phyloP scores from a whole-genome alignment of 2,888 invertebrate species.

The Apotomis capreana region DNA sequence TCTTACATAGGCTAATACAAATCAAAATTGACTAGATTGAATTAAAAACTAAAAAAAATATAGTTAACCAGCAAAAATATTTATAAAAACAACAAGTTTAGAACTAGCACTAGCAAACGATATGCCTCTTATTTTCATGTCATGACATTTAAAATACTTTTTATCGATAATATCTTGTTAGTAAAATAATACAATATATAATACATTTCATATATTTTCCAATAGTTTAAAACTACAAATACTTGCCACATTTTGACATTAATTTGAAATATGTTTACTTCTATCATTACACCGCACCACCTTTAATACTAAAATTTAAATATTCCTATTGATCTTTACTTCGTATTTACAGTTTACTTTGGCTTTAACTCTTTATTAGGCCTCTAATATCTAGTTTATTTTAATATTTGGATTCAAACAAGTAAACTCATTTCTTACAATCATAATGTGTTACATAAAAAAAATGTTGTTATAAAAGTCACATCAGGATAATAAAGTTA shows the following conservation, averaged over 20 bases:
- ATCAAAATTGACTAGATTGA: constrained; percentile 21
- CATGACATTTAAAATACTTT: not conserved
- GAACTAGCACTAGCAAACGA: not conserved
- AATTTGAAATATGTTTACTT: not conserved
- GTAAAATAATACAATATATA: not conserved
- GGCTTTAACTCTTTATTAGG: constrained; percentile 47
- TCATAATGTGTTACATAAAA: no score
- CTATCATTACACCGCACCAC: constrained; percentile 5
- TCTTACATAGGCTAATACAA: constrained; percentile 11
- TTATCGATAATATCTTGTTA: not conserved
- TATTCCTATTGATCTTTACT: constrained; percentile 7
- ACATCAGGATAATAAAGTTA: no score
- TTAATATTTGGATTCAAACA: not conserved
- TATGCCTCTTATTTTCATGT: not conserved
- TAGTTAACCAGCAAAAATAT: not conserved
- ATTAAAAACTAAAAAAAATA: not conserved
- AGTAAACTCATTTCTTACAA: no score
- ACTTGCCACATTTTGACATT: not conserved
- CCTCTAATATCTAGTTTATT: constrained; percentile 16
- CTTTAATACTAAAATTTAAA: constrained; percentile 9
- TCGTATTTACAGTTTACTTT: constrained; percentile 53
- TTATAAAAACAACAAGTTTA: not conserved
- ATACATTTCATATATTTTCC: not conserved
- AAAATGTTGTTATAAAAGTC: no score
- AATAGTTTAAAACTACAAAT: not conserved